Percentiles rank a stretch among this genome's conserved stretches.
Conservation (phyloP, 2,888 invertebrate genomes). For the Euplagia quadripunctaria region DNA sequence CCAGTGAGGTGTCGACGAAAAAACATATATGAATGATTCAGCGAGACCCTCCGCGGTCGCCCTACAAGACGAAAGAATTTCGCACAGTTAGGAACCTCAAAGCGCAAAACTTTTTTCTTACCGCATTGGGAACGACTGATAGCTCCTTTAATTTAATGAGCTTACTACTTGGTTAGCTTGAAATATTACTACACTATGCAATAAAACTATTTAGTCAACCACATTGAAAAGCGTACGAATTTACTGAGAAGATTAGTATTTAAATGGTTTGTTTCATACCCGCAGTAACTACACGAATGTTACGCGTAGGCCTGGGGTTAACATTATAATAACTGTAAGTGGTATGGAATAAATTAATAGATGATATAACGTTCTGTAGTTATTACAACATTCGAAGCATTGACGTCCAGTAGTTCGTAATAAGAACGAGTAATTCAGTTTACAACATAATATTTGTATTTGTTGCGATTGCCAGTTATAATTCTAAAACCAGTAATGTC, state of each 20-base stretch:
- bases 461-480: neutral
- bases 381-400: neutral
- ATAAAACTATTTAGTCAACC: slow-evolving; percentile 34
- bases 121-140: slow-evolving; percentile 76
- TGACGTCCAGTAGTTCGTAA: neutral
- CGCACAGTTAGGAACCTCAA: slow-evolving; percentile 77
- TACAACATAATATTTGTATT: neutral
- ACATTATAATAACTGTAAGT: slow-evolving; percentile 24
- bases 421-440: neutral
- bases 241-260: slow-evolving; percentile 27
- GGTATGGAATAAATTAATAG: slow-evolving; percentile 33
- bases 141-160: slow-evolving; percentile 84
- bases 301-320: slow-evolving; percentile 14
- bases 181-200: slow-evolving; percentile 37
- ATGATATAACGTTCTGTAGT: slow-evolving; percentile 17
- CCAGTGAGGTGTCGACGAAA: slow-evolving; percentile 82
- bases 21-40: slow-evolving; percentile 84
- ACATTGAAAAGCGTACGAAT: slow-evolving; percentile 13
- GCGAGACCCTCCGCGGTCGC: slow-evolving; percentile 78
- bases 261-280: slow-evolving; percentile 26
- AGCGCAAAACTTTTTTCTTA: slow-evolving; percentile 75
- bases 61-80: slow-evolving; percentile 83
- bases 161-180: slow-evolving; percentile 54
- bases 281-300: slow-evolving; percentile 25
- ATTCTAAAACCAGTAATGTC: neutral